Base-by-base conservation (phyloP, 2,888 invertebrate species). In the Scaptomyza parva region DNA sequence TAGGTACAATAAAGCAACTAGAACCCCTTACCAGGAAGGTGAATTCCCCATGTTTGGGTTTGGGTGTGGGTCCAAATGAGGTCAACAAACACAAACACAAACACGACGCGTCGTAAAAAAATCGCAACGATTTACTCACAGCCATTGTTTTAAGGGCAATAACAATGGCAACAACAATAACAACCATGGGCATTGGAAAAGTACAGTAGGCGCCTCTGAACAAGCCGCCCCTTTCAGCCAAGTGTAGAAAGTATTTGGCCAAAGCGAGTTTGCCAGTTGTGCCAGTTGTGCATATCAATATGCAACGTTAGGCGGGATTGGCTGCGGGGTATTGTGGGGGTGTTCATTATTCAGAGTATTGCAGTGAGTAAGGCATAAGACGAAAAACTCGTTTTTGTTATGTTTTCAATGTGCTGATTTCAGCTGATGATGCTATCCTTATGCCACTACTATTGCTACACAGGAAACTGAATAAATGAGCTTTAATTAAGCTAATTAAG, bases 221-320 rank as follows among this genome's bases (percentile, higher is more conserved):
- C 33, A 30, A 26, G 11, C 39, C 65, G 67, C 59, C 68, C 66
- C 55, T 47, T 63, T 9, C 3, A 8, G 22, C 24, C 30, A 30
- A 24, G 24, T 12, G 41, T 43, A 45, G 12, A 45, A 45, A n/a
- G 30, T 30, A 30, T 47, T 9, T 22, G 18, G 28, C 24, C 37
- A 26, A 41, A 59, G 55, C 61, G 55, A 71, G 71, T 60, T 66
- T 47, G 44, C 72, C 78, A 59, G 81, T 70, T 79, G 67, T 85
- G 82, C 72, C 78, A 63, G 81, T 74, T 79, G 70, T 85, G 82
- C 82, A 78, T 85, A 87, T 78, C 58, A 70, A 78, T n/a, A n/a
- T 77, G 70, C 87, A 76, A 18, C 52, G 44, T 44, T 44, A 44
- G 17, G 20, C 24, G 53, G 14, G 39, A 1, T 22, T 9, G 30